These are phyloP conservation scores for Phortica magna DNA, from an alignment of 2,888 invertebrate species.

Conservation along the genomic window DNA sequence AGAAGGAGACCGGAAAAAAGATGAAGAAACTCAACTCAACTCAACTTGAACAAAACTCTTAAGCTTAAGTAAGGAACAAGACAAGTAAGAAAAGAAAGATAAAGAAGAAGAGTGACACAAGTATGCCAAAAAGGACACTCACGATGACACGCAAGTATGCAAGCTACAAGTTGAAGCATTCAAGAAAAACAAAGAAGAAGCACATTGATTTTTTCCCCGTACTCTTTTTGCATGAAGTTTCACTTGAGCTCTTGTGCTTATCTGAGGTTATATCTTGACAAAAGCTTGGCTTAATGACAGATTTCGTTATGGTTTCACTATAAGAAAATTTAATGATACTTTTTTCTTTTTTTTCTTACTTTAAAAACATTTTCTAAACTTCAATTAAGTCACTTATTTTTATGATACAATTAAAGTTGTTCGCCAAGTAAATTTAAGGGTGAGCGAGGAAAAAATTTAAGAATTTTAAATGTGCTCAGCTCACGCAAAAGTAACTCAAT, in stretches of 20 bases:
- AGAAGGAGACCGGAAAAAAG: neutral
- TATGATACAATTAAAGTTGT: too few species aligned
- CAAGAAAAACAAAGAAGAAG: neutral
- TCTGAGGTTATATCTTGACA: too few species aligned
- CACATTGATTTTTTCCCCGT: neutral
- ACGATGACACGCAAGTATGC: constrained; percentile 29
- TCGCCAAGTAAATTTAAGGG: too few species aligned
- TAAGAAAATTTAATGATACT: too few species aligned
- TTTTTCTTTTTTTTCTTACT: too few species aligned
- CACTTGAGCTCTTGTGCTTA: too few species aligned
- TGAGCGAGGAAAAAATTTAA: too few species aligned
- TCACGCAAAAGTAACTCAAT: neutral
- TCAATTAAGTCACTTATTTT: too few species aligned
- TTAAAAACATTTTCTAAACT: too few species aligned
- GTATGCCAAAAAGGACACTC: constrained; percentile 31
- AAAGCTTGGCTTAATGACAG: too few species aligned
- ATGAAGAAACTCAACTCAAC: neutral
- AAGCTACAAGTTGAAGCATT: neutral
- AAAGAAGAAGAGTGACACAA: constrained; percentile 1
- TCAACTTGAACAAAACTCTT: neutral
- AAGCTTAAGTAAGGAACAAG: neutral
- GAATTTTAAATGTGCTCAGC: neutral
- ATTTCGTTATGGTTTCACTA: too few species aligned
- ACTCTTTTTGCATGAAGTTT: too few species aligned
- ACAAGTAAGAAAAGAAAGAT: neutral